Evolutionary conservation across 1,140 invertebrate genomes (phyloP).

Genomic region (Drosophila aff.): DNA sequence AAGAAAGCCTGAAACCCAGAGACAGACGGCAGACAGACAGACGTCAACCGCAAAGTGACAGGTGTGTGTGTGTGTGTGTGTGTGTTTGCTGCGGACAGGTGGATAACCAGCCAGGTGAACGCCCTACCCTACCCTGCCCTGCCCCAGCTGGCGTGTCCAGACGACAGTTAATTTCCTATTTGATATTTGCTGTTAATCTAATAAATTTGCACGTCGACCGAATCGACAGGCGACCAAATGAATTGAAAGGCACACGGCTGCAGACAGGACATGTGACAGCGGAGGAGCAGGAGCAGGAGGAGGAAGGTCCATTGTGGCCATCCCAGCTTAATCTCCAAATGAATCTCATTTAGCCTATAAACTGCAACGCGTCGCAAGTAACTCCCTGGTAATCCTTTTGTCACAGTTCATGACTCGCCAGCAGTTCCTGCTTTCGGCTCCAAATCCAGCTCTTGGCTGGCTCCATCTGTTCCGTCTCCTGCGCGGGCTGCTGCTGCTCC

Average conservation of each 20-base stretch:
- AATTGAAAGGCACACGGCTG: conserved; percentile 36
- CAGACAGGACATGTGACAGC: conserved; percentile 16
- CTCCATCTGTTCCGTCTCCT: conserved; percentile 16
- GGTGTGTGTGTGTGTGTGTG: conserved; percentile 13
- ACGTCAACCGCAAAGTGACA: conserved; percentile 30
- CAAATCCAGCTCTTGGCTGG: conserved; percentile 9
- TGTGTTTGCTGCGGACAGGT: conserved; percentile 24
- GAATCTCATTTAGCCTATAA: conserved; percentile 76
- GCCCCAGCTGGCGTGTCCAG: conserved; percentile 48
- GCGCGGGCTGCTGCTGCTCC: background rate
- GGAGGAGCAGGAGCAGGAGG: background rate
- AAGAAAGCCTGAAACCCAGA: background rate
- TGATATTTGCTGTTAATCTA: conserved; percentile 83
- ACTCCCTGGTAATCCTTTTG: conserved; percentile 77
- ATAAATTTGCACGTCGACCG: conserved; percentile 71
- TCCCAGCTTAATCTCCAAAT: conserved; percentile 67
- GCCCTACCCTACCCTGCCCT: background rate
- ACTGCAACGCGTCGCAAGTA: conserved; percentile 58
- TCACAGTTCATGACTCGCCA: conserved; percentile 74
- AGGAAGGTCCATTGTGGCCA: conserved; percentile 17
- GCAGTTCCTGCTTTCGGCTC: conserved; percentile 28
- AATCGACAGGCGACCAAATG: conserved; percentile 53
- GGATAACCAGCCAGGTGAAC: conserved; percentile 18
- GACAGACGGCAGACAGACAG: conserved; percentile 20
- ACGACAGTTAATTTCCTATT: conserved; percentile 83